A percentile compares a stretch with the other conserved stretches of the same genome.
Evolutionary conservation across 2,113 vertebrate genomes (phyloP).

Genomic region (Oriolus oriolus): DNA sequence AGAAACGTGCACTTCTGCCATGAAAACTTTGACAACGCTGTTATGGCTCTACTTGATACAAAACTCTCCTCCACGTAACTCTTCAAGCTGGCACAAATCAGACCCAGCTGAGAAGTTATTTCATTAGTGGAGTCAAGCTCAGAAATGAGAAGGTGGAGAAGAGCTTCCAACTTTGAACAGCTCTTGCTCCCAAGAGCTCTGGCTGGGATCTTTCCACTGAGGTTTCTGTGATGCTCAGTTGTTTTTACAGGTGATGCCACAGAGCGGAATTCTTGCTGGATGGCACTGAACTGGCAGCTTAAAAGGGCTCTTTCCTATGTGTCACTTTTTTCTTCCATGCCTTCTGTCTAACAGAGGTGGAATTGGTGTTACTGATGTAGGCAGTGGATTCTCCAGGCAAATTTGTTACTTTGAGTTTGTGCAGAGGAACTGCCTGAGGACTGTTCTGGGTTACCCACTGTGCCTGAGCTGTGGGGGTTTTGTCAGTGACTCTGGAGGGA

Average conservation of each 20-base stretch:
- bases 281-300: not conserved
- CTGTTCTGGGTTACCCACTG: not conserved
- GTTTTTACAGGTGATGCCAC: not conserved
- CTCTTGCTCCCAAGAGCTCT: not conserved
- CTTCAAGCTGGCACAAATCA: not conserved
- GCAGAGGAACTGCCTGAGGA: not conserved
- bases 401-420: not conserved
- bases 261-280: not conserved
- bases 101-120: not conserved
- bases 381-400: not conserved
- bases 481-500: not conserved
- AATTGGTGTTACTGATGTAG: not conserved
- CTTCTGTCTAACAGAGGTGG: not conserved
- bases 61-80: not conserved
- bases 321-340: not conserved
- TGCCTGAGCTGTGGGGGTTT: not conserved
- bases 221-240: not conserved
- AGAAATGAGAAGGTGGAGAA: not conserved
- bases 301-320: not conserved
- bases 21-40: not conserved
- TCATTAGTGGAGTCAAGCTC: not conserved
- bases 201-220: not conserved
- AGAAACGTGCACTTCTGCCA: not conserved
- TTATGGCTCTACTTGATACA: not conserved
- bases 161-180: not conserved